Percentiles rank a stretch among this genome's conserved stretches.
phyloP scores from a whole-genome alignment of 2,113 vertebrate species.

The Strix uralensis region DNA sequence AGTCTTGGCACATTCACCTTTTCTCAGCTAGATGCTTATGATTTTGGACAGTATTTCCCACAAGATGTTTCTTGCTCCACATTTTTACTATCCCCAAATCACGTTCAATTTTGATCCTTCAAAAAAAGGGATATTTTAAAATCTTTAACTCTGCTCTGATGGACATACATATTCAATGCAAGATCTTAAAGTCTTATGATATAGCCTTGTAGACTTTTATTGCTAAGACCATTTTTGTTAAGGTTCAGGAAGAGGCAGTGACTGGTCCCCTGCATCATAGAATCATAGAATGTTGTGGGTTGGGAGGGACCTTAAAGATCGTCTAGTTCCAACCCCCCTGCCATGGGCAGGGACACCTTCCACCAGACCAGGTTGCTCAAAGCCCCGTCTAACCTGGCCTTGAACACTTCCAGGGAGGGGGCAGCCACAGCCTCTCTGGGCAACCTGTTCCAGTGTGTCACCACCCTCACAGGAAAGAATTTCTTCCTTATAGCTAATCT shows the following conservation, averaged over 20 bases:
- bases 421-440: background rate
- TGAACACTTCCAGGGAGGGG: background rate
- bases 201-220: background rate
- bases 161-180: background rate
- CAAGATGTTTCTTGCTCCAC: background rate
- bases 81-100: background rate
- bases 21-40: background rate
- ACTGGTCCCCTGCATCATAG: background rate
- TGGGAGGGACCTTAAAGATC: background rate
- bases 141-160: background rate
- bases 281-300: background rate
- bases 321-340: background rate
- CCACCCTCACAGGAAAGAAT: background rate
- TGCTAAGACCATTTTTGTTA: background rate
- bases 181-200: background rate
- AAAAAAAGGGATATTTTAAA: background rate
- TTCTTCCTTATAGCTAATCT: background rate
- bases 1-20: background rate
- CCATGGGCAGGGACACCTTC: background rate
- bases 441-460: background rate
- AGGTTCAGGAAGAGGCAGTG: background rate
- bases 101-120: background rate
- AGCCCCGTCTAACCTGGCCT: background rate
- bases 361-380: background rate
- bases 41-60: slow-evolving; percentile 35